These are phyloP conservation scores for Portunus trituberculatus DNA, from an alignment of 1,140 invertebrate species.

Conservation along the genomic window DNA sequence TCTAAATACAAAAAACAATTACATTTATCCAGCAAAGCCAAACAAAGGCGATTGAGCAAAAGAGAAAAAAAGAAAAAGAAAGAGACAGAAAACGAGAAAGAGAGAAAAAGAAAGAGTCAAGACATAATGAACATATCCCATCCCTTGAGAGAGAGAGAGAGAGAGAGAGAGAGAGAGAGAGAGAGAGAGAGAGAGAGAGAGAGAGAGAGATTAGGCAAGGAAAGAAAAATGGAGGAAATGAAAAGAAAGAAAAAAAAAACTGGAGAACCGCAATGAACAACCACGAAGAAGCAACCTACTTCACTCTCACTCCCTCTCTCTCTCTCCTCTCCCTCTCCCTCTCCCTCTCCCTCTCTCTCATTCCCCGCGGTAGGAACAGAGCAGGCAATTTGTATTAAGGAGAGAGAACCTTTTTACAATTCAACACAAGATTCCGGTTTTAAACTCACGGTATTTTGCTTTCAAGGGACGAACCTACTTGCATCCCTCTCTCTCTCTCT, in stretches of 20 bases:
- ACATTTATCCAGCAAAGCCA: no score
- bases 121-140: no score
- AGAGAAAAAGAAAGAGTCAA: background rate
- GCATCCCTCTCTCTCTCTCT: background rate
- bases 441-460: background rate
- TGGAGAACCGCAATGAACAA: background rate
- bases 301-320: background rate
- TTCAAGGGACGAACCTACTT: background rate
- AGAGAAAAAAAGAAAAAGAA: background rate
- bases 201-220: no score
- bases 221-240: background rate
- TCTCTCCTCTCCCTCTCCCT: background rate
- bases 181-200: no score
- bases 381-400: conserved; percentile 4
- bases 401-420: background rate
- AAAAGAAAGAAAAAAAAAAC: background rate
- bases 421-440: conserved; percentile 8
- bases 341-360: background rate
- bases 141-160: background rate
- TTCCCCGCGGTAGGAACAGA: background rate
- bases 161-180: no score
- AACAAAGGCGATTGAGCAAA: no score
- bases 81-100: conserved; percentile 17
- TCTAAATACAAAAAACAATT: no score
- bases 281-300: background rate